phyloP scores from a whole-genome alignment of 2,797 vertebrate species.

The Spinibarbus caldwelli region DNA sequence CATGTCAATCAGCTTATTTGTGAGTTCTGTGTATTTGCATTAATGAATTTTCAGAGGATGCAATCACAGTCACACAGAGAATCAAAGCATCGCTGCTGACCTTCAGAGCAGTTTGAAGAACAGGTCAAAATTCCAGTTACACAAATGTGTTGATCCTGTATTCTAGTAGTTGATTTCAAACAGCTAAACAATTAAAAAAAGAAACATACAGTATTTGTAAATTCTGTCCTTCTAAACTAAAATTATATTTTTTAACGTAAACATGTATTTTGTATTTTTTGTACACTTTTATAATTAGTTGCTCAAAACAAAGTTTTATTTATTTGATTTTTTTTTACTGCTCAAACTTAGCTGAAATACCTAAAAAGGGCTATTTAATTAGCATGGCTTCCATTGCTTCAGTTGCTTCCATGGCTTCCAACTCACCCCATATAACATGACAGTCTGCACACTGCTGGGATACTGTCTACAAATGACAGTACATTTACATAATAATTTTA shows the following conservation, averaged over 20 bases:
- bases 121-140: background rate
- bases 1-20: constrained; percentile 75
- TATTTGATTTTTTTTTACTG: background rate
- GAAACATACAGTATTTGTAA: background rate
- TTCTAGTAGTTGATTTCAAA: background rate
- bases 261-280: background rate
- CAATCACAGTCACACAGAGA: constrained; percentile 1
- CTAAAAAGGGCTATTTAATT: background rate
- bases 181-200: background rate
- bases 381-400: background rate
- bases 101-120: constrained; percentile 37
- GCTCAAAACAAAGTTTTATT: background rate
- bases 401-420: background rate
- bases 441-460: background rate
- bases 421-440: background rate
- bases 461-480: background rate
- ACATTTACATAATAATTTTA: background rate
- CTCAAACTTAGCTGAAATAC: background rate
- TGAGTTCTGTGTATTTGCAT: constrained; percentile 69
- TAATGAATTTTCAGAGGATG: constrained; percentile 58
- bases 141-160: no score
- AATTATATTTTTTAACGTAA: background rate
- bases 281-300: background rate
- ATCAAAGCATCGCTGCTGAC: constrained; percentile 30
- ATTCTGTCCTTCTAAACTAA: background rate